These are phyloP conservation scores for Microctonus aethiopoides DNA, from an alignment of 2,888 invertebrate genomes.

Conservation along the genomic window DNA sequence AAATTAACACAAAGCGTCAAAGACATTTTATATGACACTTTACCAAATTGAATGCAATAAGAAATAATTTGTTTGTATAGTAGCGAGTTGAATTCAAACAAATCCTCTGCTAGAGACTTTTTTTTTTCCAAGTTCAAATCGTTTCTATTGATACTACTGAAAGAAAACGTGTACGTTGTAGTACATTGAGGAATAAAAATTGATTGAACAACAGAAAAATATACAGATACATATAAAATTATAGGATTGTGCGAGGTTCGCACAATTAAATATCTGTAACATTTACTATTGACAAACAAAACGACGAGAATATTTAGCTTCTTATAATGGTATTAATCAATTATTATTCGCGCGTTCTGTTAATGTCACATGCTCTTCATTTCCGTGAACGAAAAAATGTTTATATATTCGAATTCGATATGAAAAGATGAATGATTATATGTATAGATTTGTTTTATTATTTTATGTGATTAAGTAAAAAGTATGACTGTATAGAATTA, in stretches of 20 bases:
- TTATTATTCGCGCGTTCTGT: background rate
- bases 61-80: background rate
- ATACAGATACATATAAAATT: slow-evolving; percentile 2
- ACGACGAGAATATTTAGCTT: background rate
- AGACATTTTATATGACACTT: slow-evolving; percentile 87
- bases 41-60: slow-evolving; percentile 75
- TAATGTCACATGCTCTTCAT: slow-evolving; percentile 2
- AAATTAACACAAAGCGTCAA: slow-evolving; percentile 80
- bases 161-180: slow-evolving; percentile 62
- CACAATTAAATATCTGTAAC: slow-evolving; percentile 7
- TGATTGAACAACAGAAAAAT: background rate
- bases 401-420: no score
- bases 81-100: slow-evolving; percentile 4
- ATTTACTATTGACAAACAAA: background rate
- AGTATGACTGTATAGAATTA: background rate
- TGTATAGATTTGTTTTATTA: slow-evolving; percentile 3
- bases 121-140: slow-evolving; percentile 16
- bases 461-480: slow-evolving; percentile 6
- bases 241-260: slow-evolving; percentile 4
- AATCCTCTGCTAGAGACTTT: background rate
- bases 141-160: slow-evolving; percentile 17
- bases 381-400: background rate
- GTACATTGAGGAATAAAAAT: slow-evolving; percentile 49
- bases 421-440: no score
- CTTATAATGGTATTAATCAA: background rate